Evolutionary conservation across 1,140 invertebrate species (phyloP), one percentile per base, ranked within the genome.

Genomic region (Chrysomallon squamiferum): DNA sequence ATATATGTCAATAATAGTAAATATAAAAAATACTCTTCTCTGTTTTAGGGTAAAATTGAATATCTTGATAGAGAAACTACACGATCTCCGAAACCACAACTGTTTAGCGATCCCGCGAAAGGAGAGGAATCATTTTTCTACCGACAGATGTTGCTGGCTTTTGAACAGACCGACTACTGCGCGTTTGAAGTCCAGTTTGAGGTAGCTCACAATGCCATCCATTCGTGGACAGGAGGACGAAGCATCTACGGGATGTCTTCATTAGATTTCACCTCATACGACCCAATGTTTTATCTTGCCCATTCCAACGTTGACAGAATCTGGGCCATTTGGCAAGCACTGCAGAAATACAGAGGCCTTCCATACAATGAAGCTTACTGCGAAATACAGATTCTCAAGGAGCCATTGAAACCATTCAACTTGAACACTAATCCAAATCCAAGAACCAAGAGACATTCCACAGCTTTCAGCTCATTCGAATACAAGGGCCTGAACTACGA

Each of bases 131-230:
- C 69, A 3, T 41, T 57, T 9, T 59, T 66, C 50, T 69, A 70
- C 30, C 49, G 68, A 1, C 61, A 64, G 38, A 38, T 67, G 7
- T 35, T 69, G 30, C 50, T 69, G n/a, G 65, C 59, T n/a, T 62
- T 73, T 32, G 67, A 73, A 35, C 71, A 73, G 47, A 70, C 67
- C 4, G 62, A 73, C 41, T 73, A 60, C 52, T 73, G 71, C 50
- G 62, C 69, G 45, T 73, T 73, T 38, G 71, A 73, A 47, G 64
- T 69, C 11, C 35, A 62, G 41, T 67, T 67, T 43, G 62, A 71
- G 41, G 56, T 71, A 6, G 58, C 57, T 38, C 69, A 71, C 29
- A 71, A 67, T 33, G 68, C 71, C 56, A 67, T 73, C 47, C 71
- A 70, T 52, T 70, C 65, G 2, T 66, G 65, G 64, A 58, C 68